Evolutionary conservation across 2,888 invertebrate species (phyloP), one percentile per base, ranked within the genome.

Genomic region (Crematogaster levior): DNA sequence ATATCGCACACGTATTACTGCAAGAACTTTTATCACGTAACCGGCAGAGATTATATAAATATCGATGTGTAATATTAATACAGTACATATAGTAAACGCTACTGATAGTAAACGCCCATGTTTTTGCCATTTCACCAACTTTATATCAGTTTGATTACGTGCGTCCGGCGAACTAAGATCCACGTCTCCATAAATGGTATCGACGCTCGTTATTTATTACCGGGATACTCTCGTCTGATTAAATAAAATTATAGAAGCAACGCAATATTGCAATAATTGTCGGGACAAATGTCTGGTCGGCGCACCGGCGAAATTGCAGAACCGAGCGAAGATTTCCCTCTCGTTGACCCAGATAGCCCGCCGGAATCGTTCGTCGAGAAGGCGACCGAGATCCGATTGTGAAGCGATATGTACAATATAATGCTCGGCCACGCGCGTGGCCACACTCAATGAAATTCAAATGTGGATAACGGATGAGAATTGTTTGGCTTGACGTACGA

Each of bases 291-390:
- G 74, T 4, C 27, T 27, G 72, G 40, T 9, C n/a, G 80, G 63
- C 82, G 73, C 79, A 56, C 4, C 66, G 82, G 60, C 48, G 74
- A 85, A 89, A 85, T 85, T 86, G 87, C 74, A 60, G 77, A 85
- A 82, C 63, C 75, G 73, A 74, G 72, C 81, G 77, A 81, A 74
- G 83, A 74, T 81, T 85, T 87, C 83, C 84, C 86, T 88, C 87
- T 86, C 85, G 88, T 85, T 90, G 88, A 88, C 88, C 88, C 68
- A 84, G 82, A 90, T 90, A 84, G 58, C 21, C 27, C 77, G 68
- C 81, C 83, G 77, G 86, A n/a, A 87, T 85, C 84, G 88, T 18
- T 75, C 82, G 72, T 0, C 21, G 65, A 60, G 80, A 77, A 88
- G 65, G 63, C 83, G 84, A 87, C 88, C 75, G 24, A 66, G 56